phyloP scores from a whole-genome alignment of 1,140 invertebrate species.

The Bombus confusus region DNA sequence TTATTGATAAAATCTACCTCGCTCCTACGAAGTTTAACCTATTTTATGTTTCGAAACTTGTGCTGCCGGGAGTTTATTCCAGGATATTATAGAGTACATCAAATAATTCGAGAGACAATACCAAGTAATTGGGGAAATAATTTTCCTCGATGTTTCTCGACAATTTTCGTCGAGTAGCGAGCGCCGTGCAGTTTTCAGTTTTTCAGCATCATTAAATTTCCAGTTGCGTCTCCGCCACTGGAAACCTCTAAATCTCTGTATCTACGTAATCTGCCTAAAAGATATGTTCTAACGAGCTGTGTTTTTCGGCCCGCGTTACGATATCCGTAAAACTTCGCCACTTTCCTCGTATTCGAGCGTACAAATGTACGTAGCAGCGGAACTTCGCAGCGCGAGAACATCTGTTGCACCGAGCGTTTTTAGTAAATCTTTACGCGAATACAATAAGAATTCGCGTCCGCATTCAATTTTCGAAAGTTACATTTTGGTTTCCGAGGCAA shows the following conservation, averaged over 20 bases:
- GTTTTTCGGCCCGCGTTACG: neutral
- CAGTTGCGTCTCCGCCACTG: no score
- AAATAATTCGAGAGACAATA: conserved; percentile 9
- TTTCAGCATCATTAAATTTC: conserved; percentile 1
- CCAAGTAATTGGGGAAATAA: conserved; percentile 18
- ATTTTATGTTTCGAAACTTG: conserved; percentile 29
- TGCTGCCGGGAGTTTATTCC: neutral
- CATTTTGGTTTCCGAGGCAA: conserved; percentile 9
- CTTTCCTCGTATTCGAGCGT: neutral
- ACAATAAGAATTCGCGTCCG: neutral
- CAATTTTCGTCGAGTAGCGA: neutral
- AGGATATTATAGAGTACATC: neutral
- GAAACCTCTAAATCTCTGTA: neutral
- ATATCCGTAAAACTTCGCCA: neutral
- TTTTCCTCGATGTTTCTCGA: neutral
- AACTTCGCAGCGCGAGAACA: neutral
- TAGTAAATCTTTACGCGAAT: conserved; percentile 8
- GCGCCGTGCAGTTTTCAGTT: neutral
- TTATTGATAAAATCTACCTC: conserved; percentile 14
- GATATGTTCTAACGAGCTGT: neutral
- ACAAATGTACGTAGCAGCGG: neutral
- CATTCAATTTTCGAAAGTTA: conserved; percentile 18
- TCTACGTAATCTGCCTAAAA: neutral
- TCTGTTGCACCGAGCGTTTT: conserved; percentile 26
- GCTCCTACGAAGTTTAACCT: neutral